Conservation (phyloP, 2,113 vertebrate genomes). For the Cryptotis parvus region DNA sequence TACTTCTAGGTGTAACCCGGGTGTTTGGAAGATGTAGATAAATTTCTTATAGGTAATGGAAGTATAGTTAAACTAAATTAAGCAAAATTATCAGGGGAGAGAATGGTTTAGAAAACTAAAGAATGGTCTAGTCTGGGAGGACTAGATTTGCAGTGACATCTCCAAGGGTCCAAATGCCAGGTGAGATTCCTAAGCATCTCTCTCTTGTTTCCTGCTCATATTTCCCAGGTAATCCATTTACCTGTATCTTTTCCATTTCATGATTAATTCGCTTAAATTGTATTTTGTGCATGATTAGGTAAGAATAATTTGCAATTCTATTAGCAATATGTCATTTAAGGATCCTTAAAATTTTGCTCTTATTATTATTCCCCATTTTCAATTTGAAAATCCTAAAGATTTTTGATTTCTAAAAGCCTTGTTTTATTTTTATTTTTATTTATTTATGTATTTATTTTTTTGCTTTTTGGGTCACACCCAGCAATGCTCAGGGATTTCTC, state of each 20-base stretch:
- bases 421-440: too few relatives aligned
- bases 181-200: not conserved
- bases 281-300: not conserved
- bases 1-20: not conserved
- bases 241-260: not conserved
- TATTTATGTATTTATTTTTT: too few relatives aligned
- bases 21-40: not conserved
- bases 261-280: not conserved
- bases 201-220: not conserved
- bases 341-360: not conserved
- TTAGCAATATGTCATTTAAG: slow-evolving; percentile 3
- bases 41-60: not conserved
- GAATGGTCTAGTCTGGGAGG: not conserved
- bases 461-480: too few relatives aligned
- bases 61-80: not conserved
- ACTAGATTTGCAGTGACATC: not conserved
- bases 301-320: not conserved
- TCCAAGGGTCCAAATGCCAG: not conserved
- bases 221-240: not conserved
- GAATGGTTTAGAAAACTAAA: not conserved
- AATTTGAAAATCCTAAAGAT: slow-evolving; percentile 31
- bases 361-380: not conserved
- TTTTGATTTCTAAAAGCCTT: not conserved
- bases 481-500: too few relatives aligned
- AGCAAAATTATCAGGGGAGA: not conserved